Conservation (phyloP, 2,797 vertebrate genomes). For the Ctenopoma multispine region DNA sequence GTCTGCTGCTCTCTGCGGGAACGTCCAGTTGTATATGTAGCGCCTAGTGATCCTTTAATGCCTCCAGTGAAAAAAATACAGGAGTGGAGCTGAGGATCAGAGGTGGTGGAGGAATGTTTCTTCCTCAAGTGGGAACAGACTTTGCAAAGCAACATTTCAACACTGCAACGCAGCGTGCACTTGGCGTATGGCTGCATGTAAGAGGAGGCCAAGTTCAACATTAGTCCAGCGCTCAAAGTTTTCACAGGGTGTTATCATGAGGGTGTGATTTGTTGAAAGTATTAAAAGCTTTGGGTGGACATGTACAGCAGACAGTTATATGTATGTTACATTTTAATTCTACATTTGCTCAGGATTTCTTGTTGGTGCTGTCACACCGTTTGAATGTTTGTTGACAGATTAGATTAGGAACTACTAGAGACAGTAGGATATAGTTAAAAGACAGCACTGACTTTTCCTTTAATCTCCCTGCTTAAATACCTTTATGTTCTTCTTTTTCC, state of each 20-base stretch:
- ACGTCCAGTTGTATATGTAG: slow-evolving; percentile 28
- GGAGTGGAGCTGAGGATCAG: slow-evolving; percentile 24
- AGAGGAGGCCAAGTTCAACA: slow-evolving; percentile 58
- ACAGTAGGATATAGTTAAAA: too few species aligned
- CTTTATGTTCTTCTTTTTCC: too few species aligned
- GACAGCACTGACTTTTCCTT: too few species aligned
- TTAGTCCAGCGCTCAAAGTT: slow-evolving; percentile 41
- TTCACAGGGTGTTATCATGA: slow-evolving; percentile 36
- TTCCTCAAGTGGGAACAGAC: slow-evolving; percentile 30
- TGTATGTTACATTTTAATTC: neutral
- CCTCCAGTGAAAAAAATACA: slow-evolving; percentile 27
- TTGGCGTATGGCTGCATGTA: slow-evolving; percentile 22
- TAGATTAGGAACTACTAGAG: neutral
- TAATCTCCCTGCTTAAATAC: too few species aligned
- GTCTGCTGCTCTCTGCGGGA: slow-evolving; percentile 31
- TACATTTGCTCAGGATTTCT: neutral
- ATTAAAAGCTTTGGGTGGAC: slow-evolving; percentile 34
- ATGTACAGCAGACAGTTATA: neutral
- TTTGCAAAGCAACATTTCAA: slow-evolving; percentile 35
- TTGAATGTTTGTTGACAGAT: slow-evolving; percentile 5
- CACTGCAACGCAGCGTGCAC: slow-evolving; percentile 36
- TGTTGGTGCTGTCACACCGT: neutral
- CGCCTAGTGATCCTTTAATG: slow-evolving; percentile 33
- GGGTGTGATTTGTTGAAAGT: slow-evolving; percentile 36
- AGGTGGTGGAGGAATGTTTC: slow-evolving; percentile 17